Conservation (phyloP, 2,113 vertebrate species). For the Macroglossus sobrinus region DNA sequence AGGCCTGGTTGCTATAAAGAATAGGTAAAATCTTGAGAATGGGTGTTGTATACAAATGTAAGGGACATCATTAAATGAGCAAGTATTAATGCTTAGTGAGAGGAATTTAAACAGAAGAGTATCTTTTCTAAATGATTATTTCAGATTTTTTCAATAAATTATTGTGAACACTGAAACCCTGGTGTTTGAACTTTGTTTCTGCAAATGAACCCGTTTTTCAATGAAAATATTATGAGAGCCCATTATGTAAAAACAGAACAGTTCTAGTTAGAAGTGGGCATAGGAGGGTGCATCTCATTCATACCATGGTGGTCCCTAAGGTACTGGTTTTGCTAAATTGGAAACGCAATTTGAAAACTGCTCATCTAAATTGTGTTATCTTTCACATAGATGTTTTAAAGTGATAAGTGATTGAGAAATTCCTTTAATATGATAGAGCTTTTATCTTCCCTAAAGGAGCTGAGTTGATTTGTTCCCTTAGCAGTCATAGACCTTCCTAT, state of each 20-base stretch:
- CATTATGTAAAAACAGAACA: not conserved
- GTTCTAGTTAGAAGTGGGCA: not conserved
- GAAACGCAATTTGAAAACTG: not conserved
- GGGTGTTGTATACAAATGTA: not conserved
- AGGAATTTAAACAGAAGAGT: not conserved
- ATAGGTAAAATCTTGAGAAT: not conserved
- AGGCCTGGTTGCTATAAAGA: not conserved
- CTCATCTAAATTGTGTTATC: not conserved
- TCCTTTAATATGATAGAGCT: not conserved
- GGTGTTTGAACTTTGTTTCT: constrained; percentile 13
- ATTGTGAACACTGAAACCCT: not conserved
- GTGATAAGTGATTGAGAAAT: not conserved
- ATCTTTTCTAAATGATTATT: not conserved
- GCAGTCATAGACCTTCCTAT: not conserved
- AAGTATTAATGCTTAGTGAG: not conserved
- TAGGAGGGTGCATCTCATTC: not conserved
- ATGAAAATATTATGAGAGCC: not conserved
- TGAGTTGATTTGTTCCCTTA: constrained; percentile 1
- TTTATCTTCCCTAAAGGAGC: not conserved
- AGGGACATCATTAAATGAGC: not conserved
- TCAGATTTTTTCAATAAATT: not conserved
- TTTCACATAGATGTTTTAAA: not conserved
- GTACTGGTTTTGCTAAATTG: not conserved
- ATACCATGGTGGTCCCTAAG: not conserved
- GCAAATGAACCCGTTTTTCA: not conserved